Percentiles rank a stretch among this genome's conserved stretches.
Evolutionary conservation across 2,797 vertebrate species (phyloP).

Genomic region (Scleropages formosus): DNA sequence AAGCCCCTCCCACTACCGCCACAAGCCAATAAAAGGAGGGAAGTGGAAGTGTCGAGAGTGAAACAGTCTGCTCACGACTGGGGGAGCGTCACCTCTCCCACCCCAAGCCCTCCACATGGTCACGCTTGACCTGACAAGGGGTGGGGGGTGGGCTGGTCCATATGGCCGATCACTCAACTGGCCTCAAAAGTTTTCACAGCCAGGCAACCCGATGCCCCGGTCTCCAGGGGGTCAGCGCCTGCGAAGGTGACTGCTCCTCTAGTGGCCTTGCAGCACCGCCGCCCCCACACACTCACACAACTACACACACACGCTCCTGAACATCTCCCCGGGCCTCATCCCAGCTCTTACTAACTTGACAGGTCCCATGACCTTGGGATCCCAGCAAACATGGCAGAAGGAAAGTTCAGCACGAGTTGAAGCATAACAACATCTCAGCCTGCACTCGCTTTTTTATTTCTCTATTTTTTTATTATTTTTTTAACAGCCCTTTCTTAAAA

Average conservation of each 20-base stretch:
- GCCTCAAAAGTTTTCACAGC: conserved; percentile 58
- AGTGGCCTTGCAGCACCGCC: conserved; percentile 51
- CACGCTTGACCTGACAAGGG: conserved; percentile 56
- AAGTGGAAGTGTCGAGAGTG: conserved; percentile 16
- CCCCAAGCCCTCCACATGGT: not conserved
- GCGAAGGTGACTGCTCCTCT: conserved; percentile 51
- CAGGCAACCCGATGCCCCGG: conserved; percentile 62
- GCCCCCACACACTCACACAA: not conserved
- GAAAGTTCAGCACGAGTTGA: conserved; percentile 34
- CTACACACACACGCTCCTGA: not conserved
- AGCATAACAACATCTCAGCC: conserved; percentile 42
- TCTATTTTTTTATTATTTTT: no score
- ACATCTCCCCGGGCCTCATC: not conserved
- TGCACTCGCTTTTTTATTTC: not conserved
- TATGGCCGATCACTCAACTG: conserved; percentile 71
- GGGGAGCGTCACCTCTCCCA: conserved; percentile 4
- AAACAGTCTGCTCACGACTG: not conserved
- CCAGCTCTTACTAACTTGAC: conserved; percentile 48
- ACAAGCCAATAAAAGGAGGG: not conserved
- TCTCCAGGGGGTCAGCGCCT: conserved; percentile 63
- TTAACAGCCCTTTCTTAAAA: conserved; percentile 6
- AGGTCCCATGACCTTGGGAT: conserved; percentile 60
- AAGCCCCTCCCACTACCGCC: no score
- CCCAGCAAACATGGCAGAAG: conserved; percentile 49
- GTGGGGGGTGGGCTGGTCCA: conserved; percentile 63